A percentile compares a stretch with the other conserved stretches of the same genome.
phyloP scores from a whole-genome alignment of 2,888 invertebrate genomes.

The Harpalus rufipes region DNA sequence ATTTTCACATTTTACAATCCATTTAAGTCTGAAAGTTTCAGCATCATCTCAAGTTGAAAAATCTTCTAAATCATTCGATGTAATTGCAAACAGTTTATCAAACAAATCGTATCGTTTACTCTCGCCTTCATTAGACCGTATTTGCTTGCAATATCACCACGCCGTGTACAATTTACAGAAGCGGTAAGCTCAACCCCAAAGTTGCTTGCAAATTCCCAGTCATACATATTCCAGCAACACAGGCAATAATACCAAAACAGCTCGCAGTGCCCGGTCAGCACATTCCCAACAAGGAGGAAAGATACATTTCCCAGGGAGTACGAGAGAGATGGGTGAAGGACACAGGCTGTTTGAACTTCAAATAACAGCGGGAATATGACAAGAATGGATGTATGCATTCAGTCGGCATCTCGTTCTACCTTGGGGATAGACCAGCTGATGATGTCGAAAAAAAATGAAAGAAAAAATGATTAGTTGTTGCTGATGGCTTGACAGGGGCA shows the following conservation, averaged over 20 bases:
- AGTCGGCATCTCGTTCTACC: conserved; percentile 25
- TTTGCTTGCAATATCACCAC: neutral
- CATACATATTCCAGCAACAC: conserved; percentile 26
- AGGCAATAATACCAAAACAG: conserved; percentile 42
- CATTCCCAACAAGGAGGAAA: neutral
- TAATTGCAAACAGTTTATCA: neutral
- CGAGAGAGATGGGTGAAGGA: neutral
- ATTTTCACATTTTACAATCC: neutral
- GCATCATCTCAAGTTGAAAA: neutral
- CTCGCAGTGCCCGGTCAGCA: conserved; percentile 25
- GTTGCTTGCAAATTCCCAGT: conserved; percentile 19
- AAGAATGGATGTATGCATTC: conserved; percentile 27
- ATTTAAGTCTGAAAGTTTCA: neutral
- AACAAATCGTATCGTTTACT: conserved; percentile 6
- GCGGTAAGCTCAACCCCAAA: conserved; percentile 18
- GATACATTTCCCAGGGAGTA: neutral
- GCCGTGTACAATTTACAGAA: conserved; percentile 11
- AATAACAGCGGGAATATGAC: conserved; percentile 39
- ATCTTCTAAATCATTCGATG: neutral
- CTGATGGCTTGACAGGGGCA: conserved; percentile 47
- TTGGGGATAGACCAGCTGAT: conserved; percentile 43
- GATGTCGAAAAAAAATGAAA: conserved; percentile 33
- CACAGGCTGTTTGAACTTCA: conserved; percentile 36
- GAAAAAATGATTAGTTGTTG: conserved; percentile 48
- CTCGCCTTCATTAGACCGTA: neutral